phyloP scores from a whole-genome alignment of 2,113 vertebrate species.

The Oostethus manadensis region DNA sequence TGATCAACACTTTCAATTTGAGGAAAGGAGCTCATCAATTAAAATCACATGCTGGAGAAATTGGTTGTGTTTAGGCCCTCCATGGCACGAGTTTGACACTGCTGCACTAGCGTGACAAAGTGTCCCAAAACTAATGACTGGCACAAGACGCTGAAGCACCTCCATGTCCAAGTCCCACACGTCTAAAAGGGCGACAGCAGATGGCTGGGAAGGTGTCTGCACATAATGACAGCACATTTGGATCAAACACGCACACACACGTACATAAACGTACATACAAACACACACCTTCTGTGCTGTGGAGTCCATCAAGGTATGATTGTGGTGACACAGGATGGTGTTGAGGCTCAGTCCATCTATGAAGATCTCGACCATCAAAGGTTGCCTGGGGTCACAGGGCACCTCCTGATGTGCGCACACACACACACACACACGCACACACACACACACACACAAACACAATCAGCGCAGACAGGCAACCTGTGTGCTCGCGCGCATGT shows the following conservation, averaged over 20 bases:
- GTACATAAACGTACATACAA: not conserved
- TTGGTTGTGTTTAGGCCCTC: no score
- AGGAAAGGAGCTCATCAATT: no score
- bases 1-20: no score
- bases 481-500: not conserved
- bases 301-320: constrained; percentile 57
- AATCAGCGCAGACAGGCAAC: not conserved
- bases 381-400: constrained; percentile 64
- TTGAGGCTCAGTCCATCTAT: constrained; percentile 78
- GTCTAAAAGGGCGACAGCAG: constrained; percentile 42
- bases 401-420: constrained; percentile 66
- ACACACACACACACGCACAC: not conserved
- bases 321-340: constrained; percentile 78
- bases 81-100: no score
- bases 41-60: no score
- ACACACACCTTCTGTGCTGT: constrained; percentile 36
- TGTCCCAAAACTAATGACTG: no score
- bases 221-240: not conserved
- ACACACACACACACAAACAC: no score
- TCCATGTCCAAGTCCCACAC: constrained; percentile 73
- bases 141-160: constrained; percentile 46
- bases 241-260: not conserved
- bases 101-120: no score
- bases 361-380: constrained; percentile 72
- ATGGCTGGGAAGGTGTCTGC: constrained; percentile 37